Base-by-base conservation (phyloP, 2,888 invertebrate genomes). In the Formica aserva region DNA sequence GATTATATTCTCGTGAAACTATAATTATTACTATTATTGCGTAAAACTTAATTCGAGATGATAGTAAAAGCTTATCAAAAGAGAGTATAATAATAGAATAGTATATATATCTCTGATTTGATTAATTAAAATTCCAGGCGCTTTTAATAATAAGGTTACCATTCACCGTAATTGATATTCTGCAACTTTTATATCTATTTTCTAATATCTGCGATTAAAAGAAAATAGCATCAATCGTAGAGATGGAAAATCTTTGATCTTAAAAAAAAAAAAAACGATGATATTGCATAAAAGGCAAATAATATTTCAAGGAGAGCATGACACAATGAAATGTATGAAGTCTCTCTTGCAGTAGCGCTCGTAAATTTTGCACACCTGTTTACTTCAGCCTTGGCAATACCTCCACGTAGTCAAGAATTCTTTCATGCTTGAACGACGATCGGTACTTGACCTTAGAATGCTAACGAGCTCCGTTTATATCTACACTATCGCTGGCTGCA, bases 361-460 rank as follows among this genome's bases (percentile, higher is more conserved):
- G 29, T 77, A 57, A 77, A 77, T 41, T 67, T 67, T 22, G 52
- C 67, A 57, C 77, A 67, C 41, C 67, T 77, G 77, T 77, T 77
- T 29, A 35, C 15, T 45, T 22, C 6, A 77, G 15, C 26, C 38
- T 5, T 48, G 38, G 29, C 32, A 77, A 67, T 67, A 77, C 57
- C 29, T 67, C 6, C 22, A 22, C 38, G 35, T 57, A 67, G 22
- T 13, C 6, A 45, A 60, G 22, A 78, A 45, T 69, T 69, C 18
- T 78, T 78, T 67, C 45, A 69, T 15, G 41, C 67, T 41, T 69
- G 78, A 78, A 18, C 6, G 32, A 67, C 41, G 32, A 77, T 77
- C 65, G 4, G 55, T 29, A 41, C 22, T 67, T 77, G 78, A 60
- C 32, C 77, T 77, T 78, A 78, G 57, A 78, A 78, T 60, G 45